Percentiles rank a stretch among this genome's conserved stretches.
These are phyloP conservation scores for Lycaena phlaeas DNA, from an alignment of 2,888 invertebrate species.

Conservation along the genomic window DNA sequence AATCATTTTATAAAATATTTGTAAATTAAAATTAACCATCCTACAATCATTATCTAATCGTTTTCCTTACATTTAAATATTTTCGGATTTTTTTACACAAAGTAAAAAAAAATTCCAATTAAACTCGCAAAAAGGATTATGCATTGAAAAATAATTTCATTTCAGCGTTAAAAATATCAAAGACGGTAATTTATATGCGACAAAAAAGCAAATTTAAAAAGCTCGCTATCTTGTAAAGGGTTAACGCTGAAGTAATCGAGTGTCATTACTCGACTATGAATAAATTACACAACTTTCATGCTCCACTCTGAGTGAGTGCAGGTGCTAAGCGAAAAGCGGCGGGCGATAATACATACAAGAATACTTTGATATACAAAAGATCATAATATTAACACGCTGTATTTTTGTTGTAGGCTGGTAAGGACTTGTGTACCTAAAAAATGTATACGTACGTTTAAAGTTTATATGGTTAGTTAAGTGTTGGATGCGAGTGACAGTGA, in stretches of 20 bases:
- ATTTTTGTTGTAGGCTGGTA: no score
- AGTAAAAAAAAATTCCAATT: conserved; percentile 6
- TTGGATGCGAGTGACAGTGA: no score
- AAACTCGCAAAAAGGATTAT: conserved; percentile 16
- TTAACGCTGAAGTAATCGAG: conserved; percentile 67
- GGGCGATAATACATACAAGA: conserved; percentile 5
- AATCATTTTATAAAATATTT: no score
- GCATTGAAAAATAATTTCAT: conserved; percentile 18
- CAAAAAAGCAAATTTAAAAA: conserved; percentile 53
- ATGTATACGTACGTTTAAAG: no score
- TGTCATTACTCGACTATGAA: conserved; percentile 72
- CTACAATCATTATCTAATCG: no score
- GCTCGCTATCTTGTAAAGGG: conserved; percentile 49
- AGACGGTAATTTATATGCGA: conserved; percentile 20
- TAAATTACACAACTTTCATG: conserved; percentile 51
- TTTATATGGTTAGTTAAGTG: no score
- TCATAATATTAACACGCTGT: no score
- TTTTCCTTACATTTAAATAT: no score
- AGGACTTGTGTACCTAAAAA: no score
- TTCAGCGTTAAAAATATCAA: conserved; percentile 14
- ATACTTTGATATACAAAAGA: no score
- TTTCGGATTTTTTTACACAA: not conserved
- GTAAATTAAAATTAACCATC: no score
- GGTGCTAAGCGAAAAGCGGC: conserved; percentile 25
- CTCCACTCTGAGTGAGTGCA: conserved; percentile 30